phyloP scores from a whole-genome alignment of 2,113 vertebrate species.

The Cariama cristata region DNA sequence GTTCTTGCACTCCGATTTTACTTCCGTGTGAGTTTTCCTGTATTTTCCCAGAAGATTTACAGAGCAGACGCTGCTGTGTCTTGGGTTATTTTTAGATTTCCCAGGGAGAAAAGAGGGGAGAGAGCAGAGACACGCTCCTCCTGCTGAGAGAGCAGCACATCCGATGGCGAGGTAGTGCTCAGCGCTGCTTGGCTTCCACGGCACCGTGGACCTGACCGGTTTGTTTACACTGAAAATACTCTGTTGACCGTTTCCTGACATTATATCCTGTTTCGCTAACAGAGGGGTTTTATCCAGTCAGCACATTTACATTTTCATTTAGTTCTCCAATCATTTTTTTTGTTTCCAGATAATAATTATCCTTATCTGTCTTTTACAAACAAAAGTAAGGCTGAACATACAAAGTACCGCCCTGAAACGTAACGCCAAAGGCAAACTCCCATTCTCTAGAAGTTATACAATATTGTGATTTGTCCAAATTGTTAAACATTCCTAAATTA shows the following conservation, averaged over 20 bases:
- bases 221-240: not conserved
- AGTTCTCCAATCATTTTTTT: not conserved
- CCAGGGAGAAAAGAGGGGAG: not conserved
- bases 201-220: rapidly evolving
- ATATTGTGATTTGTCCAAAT: not conserved
- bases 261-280: not conserved
- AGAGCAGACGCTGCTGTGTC: not conserved
- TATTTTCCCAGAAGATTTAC: constrained; percentile 22
- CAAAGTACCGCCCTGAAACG: not conserved
- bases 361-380: constrained; percentile 21
- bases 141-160: not conserved
- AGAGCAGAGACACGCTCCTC: not conserved
- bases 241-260: constrained; percentile 4
- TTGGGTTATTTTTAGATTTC: constrained; percentile 29
- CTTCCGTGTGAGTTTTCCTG: not conserved
- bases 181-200: not conserved
- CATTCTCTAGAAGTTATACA: not conserved
- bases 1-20: not conserved
- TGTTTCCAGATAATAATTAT: not conserved
- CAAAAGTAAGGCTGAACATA: not conserved
- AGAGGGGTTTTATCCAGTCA: not conserved
- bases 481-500: not conserved
- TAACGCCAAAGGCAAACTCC: not conserved
- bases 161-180: not conserved
- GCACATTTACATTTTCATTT: not conserved